Evolutionary conservation across 2,888 invertebrate species (phyloP).

Genomic region (Balanococcus diminutus): DNA sequence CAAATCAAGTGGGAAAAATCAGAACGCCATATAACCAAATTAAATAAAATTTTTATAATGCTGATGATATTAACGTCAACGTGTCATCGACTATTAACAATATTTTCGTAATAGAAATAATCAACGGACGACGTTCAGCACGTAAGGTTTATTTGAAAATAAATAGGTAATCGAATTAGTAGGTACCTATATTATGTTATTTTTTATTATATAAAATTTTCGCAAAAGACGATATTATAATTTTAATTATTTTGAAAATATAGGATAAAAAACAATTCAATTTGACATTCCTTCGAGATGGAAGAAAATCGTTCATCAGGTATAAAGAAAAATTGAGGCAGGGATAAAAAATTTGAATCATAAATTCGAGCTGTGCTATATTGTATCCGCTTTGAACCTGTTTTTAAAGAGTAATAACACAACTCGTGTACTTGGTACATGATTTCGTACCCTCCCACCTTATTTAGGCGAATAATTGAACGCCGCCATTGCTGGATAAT

Average conservation of each 20-base stretch:
- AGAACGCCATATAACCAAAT: background rate
- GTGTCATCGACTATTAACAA: constrained; percentile 9
- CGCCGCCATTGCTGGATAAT: constrained; percentile 28
- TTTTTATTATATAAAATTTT: background rate
- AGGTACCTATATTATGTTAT: background rate
- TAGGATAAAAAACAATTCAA: background rate
- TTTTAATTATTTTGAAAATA: background rate
- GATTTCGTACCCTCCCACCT: background rate
- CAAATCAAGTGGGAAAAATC: constrained; percentile 11
- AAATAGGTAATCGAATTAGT: background rate
- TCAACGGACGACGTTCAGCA: background rate
- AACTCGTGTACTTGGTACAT: background rate
- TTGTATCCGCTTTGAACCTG: background rate
- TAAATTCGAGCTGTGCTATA: background rate
- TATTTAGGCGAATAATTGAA: constrained; percentile 17
- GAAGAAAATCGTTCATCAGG: too few relatives aligned
- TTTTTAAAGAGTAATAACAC: background rate
- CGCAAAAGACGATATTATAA: background rate
- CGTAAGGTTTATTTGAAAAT: background rate
- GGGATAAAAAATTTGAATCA: background rate
- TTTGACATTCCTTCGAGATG: background rate
- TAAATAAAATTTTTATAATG: constrained; percentile 7
- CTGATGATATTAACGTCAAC: constrained; percentile 17
- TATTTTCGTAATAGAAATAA: constrained; percentile 9
- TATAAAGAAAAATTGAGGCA: too few relatives aligned